Base-by-base conservation (phyloP, 2,888 invertebrate genomes). In the Halictus ligatus region DNA sequence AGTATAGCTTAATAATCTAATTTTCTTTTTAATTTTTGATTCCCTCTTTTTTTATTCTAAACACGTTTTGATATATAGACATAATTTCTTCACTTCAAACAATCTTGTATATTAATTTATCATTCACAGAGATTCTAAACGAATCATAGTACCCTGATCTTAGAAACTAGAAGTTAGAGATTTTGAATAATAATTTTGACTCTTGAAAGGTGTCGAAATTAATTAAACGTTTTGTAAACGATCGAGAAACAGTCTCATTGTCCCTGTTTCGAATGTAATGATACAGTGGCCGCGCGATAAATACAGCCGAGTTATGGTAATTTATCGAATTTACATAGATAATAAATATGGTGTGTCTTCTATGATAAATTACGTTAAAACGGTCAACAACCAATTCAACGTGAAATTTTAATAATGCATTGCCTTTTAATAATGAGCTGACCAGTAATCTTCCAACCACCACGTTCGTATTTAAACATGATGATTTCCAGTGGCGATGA, bases 341-440 rank as follows among this genome's bases (percentile, higher is more conserved):
- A 58, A 76, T 76, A 64, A 60, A 76, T 76, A n/a, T 43, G 35
- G 35, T 40, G 29, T n/a, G 54, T 54, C 18, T 6, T 58, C n/a
- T 43, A 15, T 69, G 54, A 71, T 78, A 71, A 69, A 78, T 78
- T 18, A 25, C 54, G 35, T 71, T 25, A n/a, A 43, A 71, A 40
- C 40, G 21, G 69, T 54, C 50, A 78, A 43, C 71, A 15, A 71
- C 18, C 71, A 29, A 71, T 54, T 29, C 10, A 54, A 71, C 29
- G 12, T 35, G 54, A 18, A 64, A 43, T 46, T 78, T 78, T 78
- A 78, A 78, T 71, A 78, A 71, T 72, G 35, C 71, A 43, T 71
- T 58, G 43, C 54, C 78, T 43, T 54, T 43, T 71, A 78, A 72
- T 78, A 40, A 72, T 58, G 35, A 76, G 46, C 64, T 43, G 76